Percentiles rank a stretch among this genome's conserved stretches.
Evolutionary conservation across 2,888 invertebrate genomes (phyloP).

Genomic region (Dasysyrphus tricinctus): DNA sequence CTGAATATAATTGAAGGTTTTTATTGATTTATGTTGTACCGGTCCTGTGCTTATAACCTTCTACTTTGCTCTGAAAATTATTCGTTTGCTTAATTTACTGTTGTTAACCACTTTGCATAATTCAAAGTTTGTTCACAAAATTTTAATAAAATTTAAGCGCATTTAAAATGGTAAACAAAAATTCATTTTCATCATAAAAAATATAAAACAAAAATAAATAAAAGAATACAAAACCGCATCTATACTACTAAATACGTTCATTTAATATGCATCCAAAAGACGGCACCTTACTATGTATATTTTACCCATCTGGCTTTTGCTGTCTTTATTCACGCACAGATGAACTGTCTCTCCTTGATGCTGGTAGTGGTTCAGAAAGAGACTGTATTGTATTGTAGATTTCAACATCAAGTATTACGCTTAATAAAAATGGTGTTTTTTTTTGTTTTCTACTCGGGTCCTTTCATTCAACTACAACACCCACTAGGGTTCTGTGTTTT

Average conservation of each 20-base stretch:
- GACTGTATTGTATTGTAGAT: conserved; percentile 50
- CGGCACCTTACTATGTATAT: conserved; percentile 17
- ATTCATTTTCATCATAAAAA: not conserved
- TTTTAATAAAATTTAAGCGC: not conserved
- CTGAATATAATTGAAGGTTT: no score
- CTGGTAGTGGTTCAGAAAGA: not conserved
- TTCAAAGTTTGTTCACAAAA: not conserved
- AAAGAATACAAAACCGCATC: not conserved
- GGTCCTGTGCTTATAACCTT: no score
- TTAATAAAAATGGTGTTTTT: conserved; percentile 58
- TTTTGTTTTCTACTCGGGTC: not conserved
- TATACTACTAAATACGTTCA: not conserved
- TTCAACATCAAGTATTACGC: conserved; percentile 36
- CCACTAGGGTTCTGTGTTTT: conserved; percentile 26
- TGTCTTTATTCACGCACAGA: conserved; percentile 41
- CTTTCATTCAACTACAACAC: conserved; percentile 24
- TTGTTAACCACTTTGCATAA: no score
- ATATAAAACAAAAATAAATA: not conserved
- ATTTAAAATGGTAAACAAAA: not conserved
- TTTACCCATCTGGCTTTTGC: conserved; percentile 33
- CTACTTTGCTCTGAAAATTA: no score
- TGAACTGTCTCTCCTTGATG: conserved; percentile 26
- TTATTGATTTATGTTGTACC: no score
- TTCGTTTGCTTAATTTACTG: no score
- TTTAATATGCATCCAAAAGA: no score